These are phyloP conservation scores for Paramormyrops kingsleyae DNA, from an alignment of 2,113 vertebrate genomes.

Conservation along the genomic window DNA sequence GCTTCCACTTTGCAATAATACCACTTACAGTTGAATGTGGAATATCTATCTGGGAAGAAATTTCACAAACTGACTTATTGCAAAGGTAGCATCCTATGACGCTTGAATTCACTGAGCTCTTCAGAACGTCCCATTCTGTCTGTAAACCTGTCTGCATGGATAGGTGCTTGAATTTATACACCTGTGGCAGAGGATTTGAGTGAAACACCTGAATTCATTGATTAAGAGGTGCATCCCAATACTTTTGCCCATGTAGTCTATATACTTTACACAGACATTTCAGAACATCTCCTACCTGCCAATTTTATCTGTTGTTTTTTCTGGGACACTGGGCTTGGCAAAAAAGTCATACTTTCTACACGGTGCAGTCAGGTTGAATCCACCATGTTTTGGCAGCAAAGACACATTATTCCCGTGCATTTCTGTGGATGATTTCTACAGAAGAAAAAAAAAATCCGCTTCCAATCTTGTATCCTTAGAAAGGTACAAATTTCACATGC, in stretches of 20 bases:
- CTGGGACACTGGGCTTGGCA: slow-evolving; percentile 15
- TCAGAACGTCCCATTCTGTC: not conserved
- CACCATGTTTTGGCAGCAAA: slow-evolving; percentile 20
- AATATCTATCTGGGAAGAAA: not conserved
- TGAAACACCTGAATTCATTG: not conserved
- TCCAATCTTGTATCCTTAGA: not conserved
- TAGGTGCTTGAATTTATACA: not conserved
- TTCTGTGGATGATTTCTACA: slow-evolving; percentile 27
- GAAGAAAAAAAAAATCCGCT: slow-evolving; percentile 1
- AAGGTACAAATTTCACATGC: not conserved
- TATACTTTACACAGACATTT: not conserved
- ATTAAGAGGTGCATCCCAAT: not conserved
- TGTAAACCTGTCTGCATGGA: not conserved
- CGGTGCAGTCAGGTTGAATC: not conserved
- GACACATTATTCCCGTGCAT: slow-evolving; percentile 19
- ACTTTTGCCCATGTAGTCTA: not conserved
- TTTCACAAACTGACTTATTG: not conserved
- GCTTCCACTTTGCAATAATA: not conserved
- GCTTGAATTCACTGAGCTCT: not conserved
- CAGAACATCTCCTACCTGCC: slow-evolving; percentile 32
- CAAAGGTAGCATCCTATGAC: not conserved
- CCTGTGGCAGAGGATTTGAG: not conserved
- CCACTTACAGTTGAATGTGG: not conserved
- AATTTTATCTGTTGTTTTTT: slow-evolving; percentile 7
- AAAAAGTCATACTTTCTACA: slow-evolving; percentile 48